Percentiles rank a stretch among this genome's conserved stretches.
phyloP scores from a whole-genome alignment of 2,888 invertebrate species.

The Drosophila robusta region DNA sequence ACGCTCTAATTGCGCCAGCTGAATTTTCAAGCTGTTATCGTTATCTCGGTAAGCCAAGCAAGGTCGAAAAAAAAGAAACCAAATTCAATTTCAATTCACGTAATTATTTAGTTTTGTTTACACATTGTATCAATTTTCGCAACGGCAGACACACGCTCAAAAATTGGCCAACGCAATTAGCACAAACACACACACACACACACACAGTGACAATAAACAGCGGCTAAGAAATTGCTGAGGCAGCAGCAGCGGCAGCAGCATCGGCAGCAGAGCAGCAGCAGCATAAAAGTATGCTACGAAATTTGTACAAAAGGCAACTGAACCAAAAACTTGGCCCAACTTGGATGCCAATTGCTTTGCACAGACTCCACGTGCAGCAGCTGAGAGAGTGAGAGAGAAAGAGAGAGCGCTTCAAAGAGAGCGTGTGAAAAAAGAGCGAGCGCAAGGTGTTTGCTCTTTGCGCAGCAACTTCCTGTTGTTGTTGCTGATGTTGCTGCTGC shows the following conservation, averaged over 20 bases:
- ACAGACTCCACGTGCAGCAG: slow-evolving; percentile 59
- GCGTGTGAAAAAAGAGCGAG: slow-evolving; percentile 20
- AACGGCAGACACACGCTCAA: slow-evolving; percentile 34
- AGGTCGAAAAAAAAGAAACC: too few species aligned
- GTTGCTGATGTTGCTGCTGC: slow-evolving; percentile 20
- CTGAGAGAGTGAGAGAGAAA: slow-evolving; percentile 1
- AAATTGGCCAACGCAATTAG: slow-evolving; percentile 62
- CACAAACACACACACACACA: slow-evolving; percentile 13
- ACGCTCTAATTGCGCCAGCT: slow-evolving; percentile 41
- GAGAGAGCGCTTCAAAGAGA: slow-evolving; percentile 2
- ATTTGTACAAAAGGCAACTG: slow-evolving; percentile 66
- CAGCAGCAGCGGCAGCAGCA: slow-evolving; percentile 56
- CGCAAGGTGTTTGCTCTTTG: slow-evolving; percentile 35
- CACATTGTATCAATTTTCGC: slow-evolving; percentile 65
- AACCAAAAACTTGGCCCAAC: slow-evolving; percentile 55
- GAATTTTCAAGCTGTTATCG: slow-evolving; percentile 37
- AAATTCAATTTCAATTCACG: slow-evolving; percentile 60
- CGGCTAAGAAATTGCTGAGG: slow-evolving; percentile 70
- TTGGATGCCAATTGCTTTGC: slow-evolving; percentile 57
- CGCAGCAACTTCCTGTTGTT: slow-evolving; percentile 54
- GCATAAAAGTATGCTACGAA: slow-evolving; percentile 72
- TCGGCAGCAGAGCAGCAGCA: slow-evolving; percentile 53
- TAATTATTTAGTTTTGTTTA: slow-evolving; percentile 68
- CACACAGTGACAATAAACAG: slow-evolving; percentile 28
- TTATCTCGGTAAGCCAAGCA: slow-evolving; percentile 21